Percentiles rank a stretch among this genome's conserved stretches.
phyloP scores from a whole-genome alignment of 2,888 invertebrate genomes.

The Rutpela maculata region DNA sequence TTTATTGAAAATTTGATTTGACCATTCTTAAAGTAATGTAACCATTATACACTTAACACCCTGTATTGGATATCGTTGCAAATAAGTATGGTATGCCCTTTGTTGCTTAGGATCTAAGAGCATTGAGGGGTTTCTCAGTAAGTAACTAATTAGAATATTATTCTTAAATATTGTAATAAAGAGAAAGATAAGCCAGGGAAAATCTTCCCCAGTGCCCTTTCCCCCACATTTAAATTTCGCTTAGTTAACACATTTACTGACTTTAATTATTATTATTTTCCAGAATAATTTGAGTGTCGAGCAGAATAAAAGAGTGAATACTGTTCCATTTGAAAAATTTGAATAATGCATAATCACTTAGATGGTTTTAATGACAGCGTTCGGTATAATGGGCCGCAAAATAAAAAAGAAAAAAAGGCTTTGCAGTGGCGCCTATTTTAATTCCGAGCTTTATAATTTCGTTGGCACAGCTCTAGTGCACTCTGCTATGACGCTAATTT shows the following conservation, averaged over 20 bases:
- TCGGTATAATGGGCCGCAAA: constrained; percentile 9
- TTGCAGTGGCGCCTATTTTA: constrained; percentile 11
- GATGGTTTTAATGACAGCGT: constrained; percentile 30
- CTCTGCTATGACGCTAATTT: constrained; percentile 7
- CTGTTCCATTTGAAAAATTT: constrained; percentile 35
- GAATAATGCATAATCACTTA: constrained; percentile 32
- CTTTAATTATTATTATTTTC: constrained; percentile 33
- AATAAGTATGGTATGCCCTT: too few species aligned
- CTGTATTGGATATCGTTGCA: too few species aligned
- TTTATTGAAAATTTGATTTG: too few species aligned
- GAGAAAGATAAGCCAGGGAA: constrained; percentile 8
- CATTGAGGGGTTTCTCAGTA: not conserved
- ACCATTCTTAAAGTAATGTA: too few species aligned
- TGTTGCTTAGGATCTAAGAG: too few species aligned
- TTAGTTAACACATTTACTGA: constrained; percentile 17
- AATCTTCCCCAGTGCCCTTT: not conserved
- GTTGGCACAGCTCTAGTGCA: not conserved
- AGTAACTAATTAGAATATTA: constrained; percentile 7
- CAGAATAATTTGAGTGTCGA: constrained; percentile 19
- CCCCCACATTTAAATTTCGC: constrained; percentile 15
- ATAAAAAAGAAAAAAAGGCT: not conserved
- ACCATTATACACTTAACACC: too few species aligned
- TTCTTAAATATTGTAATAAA: constrained; percentile 6
- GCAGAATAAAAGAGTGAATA: constrained; percentile 7
- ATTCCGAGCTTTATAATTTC: constrained; percentile 20